Evolutionary conservation across 2,888 invertebrate genomes (phyloP).

Genomic region (Cabera pusaria): DNA sequence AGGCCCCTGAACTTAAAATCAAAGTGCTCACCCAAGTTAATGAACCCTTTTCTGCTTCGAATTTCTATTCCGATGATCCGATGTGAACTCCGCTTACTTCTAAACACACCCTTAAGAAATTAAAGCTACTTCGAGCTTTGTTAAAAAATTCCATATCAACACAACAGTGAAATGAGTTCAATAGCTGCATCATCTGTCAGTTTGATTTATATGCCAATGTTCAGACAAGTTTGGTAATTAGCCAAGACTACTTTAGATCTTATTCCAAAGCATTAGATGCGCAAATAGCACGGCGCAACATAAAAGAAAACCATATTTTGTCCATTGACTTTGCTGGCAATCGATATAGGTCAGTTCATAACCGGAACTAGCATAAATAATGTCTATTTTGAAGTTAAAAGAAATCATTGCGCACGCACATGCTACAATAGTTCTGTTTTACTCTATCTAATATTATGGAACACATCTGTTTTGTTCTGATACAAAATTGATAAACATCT

Average conservation of each 20-base stretch:
- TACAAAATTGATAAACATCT: no score
- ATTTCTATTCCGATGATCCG: no score
- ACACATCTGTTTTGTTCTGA: no score
- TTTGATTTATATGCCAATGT: slow-evolving; percentile 15
- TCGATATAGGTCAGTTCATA: slow-evolving; percentile 55
- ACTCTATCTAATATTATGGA: no score
- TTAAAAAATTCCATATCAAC: no score
- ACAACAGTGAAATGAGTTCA: background rate
- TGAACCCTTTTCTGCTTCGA: no score
- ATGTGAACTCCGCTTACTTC: no score
- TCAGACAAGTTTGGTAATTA: slow-evolving; percentile 8
- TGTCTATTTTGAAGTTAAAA: slow-evolving; percentile 52
- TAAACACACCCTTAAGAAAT: no score
- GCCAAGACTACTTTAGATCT: background rate
- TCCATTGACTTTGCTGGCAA: slow-evolving; percentile 49
- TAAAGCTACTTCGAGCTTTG: no score
- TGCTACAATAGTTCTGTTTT: no score
- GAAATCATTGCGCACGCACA: slow-evolving; percentile 27
- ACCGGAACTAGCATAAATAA: slow-evolving; percentile 52
- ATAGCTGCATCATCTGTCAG: slow-evolving; percentile 4
- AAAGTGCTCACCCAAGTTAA: no score
- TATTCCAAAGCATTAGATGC: slow-evolving; percentile 7
- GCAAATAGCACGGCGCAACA: slow-evolving; percentile 1
- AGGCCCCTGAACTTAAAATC: no score
- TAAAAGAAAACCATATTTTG: slow-evolving; percentile 44